Evolutionary conservation across 2,797 vertebrate genomes (phyloP).

Genomic region (Takifugu ocellatus): DNA sequence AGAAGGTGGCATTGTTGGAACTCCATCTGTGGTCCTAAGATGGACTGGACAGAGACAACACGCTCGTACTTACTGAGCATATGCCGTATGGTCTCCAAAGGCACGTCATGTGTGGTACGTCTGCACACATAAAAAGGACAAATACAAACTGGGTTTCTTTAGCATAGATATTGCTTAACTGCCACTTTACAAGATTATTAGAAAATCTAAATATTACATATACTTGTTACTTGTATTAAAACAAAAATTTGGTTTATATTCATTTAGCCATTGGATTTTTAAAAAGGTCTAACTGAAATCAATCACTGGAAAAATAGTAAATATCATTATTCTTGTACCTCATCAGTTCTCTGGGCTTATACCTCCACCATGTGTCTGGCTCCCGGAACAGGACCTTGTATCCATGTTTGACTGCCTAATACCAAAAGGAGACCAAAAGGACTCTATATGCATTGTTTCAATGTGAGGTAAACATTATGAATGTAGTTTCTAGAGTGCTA

Average conservation of each 20-base stretch:
- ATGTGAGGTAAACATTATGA: neutral
- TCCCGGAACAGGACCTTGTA: slow-evolving; percentile 93
- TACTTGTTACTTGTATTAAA: no score
- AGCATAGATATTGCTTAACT: no score
- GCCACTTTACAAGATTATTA: neutral
- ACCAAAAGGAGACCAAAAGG: slow-evolving; percentile 14
- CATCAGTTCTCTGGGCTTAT: slow-evolving; percentile 90
- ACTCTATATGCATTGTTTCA: neutral
- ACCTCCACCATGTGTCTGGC: slow-evolving; percentile 96
- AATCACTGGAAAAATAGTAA: no score
- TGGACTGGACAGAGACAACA: slow-evolving; percentile 81
- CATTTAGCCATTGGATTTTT: no score
- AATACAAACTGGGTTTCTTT: neutral
- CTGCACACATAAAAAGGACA: slow-evolving; percentile 59
- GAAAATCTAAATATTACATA: neutral
- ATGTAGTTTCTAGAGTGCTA: neutral
- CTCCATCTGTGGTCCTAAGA: slow-evolving; percentile 82
- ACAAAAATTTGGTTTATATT: no score
- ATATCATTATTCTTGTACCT: slow-evolving; percentile 58
- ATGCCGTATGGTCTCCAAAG: slow-evolving; percentile 85
- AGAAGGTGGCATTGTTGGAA: slow-evolving; percentile 37
- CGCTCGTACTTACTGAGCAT: slow-evolving; percentile 88
- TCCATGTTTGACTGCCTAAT: slow-evolving; percentile 85
- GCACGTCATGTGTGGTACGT: slow-evolving; percentile 85
- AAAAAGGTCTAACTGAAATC: no score